A percentile compares a stretch with the other conserved stretches of the same genome.
phyloP scores from a whole-genome alignment of 2,797 vertebrate genomes.

The Valencia hispanica region DNA sequence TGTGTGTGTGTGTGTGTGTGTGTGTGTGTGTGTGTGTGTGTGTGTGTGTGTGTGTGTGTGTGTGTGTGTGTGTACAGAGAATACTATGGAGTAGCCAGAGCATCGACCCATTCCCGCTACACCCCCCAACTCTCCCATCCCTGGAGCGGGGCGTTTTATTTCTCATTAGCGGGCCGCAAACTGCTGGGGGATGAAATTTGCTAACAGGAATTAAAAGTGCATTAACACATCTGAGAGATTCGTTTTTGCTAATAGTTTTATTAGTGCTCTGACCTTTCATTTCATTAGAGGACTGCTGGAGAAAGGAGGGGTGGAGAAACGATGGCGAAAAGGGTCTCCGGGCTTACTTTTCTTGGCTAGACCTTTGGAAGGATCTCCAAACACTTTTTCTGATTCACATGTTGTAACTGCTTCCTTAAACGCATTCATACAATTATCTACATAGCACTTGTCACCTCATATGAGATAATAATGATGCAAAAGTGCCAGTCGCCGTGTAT shows the following conservation, averaged over 20 bases:
- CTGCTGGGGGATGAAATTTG: slow-evolving; percentile 90
- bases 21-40: slow-evolving; percentile 55
- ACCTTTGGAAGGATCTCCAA: slow-evolving; percentile 52
- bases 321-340: slow-evolving; percentile 53
- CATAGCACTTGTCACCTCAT: slow-evolving; percentile 3
- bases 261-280: slow-evolving; percentile 89
- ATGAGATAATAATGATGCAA: slow-evolving; percentile 18
- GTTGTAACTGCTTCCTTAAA: slow-evolving; percentile 10
- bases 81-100: slow-evolving; percentile 74
- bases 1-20: slow-evolving; percentile 49
- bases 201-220: slow-evolving; percentile 92
- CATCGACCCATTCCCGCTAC: slow-evolving; percentile 73
- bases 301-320: slow-evolving; percentile 62
- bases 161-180: slow-evolving; percentile 87
- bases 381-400: slow-evolving; percentile 32
- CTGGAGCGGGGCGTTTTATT: slow-evolving; percentile 84
- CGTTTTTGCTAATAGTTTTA: slow-evolving; percentile 90
- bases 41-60: slow-evolving; percentile 56
- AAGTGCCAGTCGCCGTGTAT: slow-evolving; percentile 7
- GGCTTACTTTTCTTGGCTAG: slow-evolving; percentile 48
- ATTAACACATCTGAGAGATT: slow-evolving; percentile 90
- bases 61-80: slow-evolving; percentile 47
- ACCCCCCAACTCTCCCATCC: slow-evolving; percentile 75
- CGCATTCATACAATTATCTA: not conserved
- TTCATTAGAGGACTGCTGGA: slow-evolving; percentile 83